phyloP scores from a whole-genome alignment of 2,888 invertebrate species.

The Ormyrus nitidulus region DNA sequence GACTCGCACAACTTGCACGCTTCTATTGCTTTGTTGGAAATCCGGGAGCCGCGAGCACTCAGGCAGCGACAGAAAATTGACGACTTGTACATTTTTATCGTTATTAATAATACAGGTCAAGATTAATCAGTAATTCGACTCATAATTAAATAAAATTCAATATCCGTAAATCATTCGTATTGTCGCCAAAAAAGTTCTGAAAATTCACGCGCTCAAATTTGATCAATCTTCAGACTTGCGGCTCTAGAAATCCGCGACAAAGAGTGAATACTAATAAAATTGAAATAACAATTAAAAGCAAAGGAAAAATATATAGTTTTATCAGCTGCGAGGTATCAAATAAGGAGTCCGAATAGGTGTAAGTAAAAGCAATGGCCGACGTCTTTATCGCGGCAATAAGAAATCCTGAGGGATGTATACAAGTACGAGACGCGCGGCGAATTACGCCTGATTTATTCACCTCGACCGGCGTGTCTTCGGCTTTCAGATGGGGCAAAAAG shows the following conservation, averaged over 20 bases:
- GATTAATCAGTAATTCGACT: too few relatives aligned
- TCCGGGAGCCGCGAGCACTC: constrained; percentile 9
- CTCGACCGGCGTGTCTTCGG: constrained; percentile 50
- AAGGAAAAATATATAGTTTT: too few relatives aligned
- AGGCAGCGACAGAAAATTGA: background rate
- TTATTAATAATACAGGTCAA: too few relatives aligned
- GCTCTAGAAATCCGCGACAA: too few relatives aligned
- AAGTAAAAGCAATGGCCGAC: constrained; percentile 42
- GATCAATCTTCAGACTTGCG: too few relatives aligned
- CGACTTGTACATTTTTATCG: too few relatives aligned
- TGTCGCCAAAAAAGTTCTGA: too few relatives aligned
- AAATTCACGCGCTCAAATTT: too few relatives aligned
- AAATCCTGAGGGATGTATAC: constrained; percentile 51
- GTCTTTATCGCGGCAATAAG: constrained; percentile 57
- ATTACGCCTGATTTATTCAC: constrained; percentile 64
- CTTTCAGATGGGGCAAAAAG: constrained; percentile 4
- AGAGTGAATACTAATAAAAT: too few relatives aligned
- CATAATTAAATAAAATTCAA: too few relatives aligned
- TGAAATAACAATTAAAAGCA: too few relatives aligned
- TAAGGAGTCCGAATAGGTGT: background rate
- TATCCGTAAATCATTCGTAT: too few relatives aligned
- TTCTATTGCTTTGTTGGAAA: background rate
- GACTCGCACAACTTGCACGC: background rate
- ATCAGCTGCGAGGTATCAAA: background rate
- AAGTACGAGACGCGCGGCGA: constrained; percentile 57